phyloP scores from a whole-genome alignment of 2,888 invertebrate species.

The Leptura quadrifasciata region DNA sequence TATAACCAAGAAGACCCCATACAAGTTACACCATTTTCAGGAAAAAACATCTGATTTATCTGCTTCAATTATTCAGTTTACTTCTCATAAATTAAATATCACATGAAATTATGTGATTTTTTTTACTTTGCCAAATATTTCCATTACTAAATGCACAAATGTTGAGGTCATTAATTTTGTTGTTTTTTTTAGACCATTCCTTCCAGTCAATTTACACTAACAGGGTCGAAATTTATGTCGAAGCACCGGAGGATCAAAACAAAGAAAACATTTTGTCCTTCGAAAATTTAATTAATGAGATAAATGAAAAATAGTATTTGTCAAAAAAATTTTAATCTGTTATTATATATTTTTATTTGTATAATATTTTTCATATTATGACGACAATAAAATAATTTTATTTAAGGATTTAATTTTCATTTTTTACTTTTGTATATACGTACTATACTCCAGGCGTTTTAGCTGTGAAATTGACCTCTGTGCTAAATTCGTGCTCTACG shows the following conservation, averaged over 20 bases:
- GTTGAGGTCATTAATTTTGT: background rate
- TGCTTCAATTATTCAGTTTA: no score
- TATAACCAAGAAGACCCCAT: no score
- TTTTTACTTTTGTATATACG: background rate
- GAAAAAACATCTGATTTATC: no score
- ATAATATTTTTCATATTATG: background rate
- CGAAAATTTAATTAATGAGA: constrained; percentile 44
- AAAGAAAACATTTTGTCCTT: constrained; percentile 40
- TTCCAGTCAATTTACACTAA: constrained; percentile 62
- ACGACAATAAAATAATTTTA: constrained; percentile 11
- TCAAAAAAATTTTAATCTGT: background rate
- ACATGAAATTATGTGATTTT: no score
- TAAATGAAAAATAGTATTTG: constrained; percentile 37
- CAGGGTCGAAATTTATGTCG: constrained; percentile 59
- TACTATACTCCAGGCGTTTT: no score
- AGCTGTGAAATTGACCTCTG: no score
- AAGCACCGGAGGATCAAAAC: constrained; percentile 41
- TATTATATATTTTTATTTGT: constrained; percentile 18
- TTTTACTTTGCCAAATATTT: no score
- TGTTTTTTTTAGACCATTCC: constrained; percentile 60
- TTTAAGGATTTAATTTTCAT: background rate
- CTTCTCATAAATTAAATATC: no score
- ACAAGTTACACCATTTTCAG: no score
- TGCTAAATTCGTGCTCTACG: no score
- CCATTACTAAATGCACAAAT: no score